Conservation (phyloP, 2,113 vertebrate species). For the Psittacus erithacus region DNA sequence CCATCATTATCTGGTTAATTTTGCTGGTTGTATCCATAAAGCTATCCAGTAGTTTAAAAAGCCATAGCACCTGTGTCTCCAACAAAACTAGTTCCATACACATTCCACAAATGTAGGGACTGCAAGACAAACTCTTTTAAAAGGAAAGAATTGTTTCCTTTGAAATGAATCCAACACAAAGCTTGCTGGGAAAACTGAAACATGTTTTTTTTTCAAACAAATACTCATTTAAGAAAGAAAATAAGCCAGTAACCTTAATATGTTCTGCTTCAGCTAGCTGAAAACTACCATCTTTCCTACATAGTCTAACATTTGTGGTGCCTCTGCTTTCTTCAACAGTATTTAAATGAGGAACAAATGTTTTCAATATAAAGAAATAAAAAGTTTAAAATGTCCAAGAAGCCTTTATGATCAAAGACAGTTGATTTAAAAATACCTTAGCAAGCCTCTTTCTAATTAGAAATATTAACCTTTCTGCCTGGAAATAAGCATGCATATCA, state of each 20-base stretch:
- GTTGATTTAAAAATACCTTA: conserved; percentile 21
- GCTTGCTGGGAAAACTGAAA: background rate
- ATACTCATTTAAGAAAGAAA: conserved; percentile 1
- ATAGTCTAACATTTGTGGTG: background rate
- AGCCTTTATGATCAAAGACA: background rate
- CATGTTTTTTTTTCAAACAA: background rate
- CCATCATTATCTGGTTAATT: background rate
- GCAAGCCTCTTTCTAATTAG: conserved; percentile 27
- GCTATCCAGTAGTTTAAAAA: background rate
- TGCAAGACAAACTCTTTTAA: background rate
- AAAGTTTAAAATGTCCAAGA: conserved; percentile 19
- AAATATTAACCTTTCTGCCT: conserved; percentile 51
- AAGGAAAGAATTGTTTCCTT: background rate
- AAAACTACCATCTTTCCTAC: background rate
- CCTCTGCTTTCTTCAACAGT: conserved; percentile 1
- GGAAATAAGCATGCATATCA: background rate
- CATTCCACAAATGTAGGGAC: background rate
- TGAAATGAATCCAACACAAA: background rate
- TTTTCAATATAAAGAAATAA: conserved; percentile 48
- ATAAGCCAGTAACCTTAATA: background rate
- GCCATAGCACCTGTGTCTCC: background rate
- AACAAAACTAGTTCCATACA: background rate
- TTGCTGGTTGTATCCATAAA: background rate
- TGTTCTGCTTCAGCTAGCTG: background rate
- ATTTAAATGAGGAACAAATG: conserved; percentile 37